Conservation (phyloP, 2,797 vertebrate genomes). For the Rhodeus uyekii region DNA sequence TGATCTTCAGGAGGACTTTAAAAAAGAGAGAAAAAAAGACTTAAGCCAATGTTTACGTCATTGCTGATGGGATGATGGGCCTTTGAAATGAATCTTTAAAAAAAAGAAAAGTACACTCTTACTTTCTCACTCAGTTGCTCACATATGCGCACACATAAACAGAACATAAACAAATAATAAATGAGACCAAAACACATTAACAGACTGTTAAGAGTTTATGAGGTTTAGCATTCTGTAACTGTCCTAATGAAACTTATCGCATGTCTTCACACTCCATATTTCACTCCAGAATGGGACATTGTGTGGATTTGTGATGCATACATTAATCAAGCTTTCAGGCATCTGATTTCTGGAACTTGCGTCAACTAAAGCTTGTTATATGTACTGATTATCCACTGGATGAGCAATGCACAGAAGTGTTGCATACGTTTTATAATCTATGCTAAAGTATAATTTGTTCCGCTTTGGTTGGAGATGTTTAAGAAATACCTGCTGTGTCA, state of each 20-base stretch:
- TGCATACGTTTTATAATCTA: conserved; percentile 4
- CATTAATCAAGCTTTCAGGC: background rate
- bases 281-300: conserved; percentile 13
- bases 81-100: conserved; percentile 44
- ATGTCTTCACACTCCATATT: conserved; percentile 59
- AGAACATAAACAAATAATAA: conserved; percentile 39
- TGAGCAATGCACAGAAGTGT: conserved; percentile 1
- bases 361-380: conserved; percentile 7
- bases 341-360: background rate
- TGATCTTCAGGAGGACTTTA: conserved; percentile 43
- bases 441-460: background rate
- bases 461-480: conserved; percentile 5
- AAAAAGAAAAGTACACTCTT: conserved; percentile 26
- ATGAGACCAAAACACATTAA: conserved; percentile 55
- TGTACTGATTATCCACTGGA: conserved; percentile 9
- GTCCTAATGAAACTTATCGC: conserved; percentile 55
- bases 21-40: conserved; percentile 11
- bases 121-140: background rate
- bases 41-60: conserved; percentile 30
- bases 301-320: background rate
- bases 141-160: background rate
- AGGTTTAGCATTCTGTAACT: conserved; percentile 44
- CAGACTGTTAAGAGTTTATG: conserved; percentile 57
- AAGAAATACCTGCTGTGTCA: conserved; percentile 5
- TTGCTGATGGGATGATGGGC: conserved; percentile 31